Conservation (phyloP, 2,797 vertebrate genomes). For the Pteropus rufus region DNA sequence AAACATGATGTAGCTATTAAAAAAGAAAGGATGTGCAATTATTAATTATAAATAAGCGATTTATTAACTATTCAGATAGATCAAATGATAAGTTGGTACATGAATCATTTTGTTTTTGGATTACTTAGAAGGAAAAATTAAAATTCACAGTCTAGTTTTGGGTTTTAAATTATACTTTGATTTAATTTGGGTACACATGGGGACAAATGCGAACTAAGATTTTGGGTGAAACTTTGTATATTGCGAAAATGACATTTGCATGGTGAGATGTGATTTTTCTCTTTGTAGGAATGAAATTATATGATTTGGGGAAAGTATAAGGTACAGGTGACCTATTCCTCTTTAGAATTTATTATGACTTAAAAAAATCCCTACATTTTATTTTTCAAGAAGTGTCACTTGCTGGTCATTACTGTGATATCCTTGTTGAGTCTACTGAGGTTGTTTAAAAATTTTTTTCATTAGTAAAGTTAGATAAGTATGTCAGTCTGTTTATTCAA, state of each 20-base stretch:
- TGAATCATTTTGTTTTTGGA: conserved; percentile 44
- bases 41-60: conserved; percentile 35
- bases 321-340: conserved; percentile 23
- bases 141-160: conserved; percentile 8
- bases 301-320: neutral
- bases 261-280: conserved; percentile 10
- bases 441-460: neutral
- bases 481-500: conserved; percentile 22
- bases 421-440: neutral
- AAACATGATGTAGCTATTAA: conserved; percentile 19
- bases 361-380: neutral
- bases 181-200: neutral
- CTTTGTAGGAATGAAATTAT: neutral
- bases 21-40: neutral
- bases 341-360: conserved; percentile 22
- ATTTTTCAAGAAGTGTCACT: conserved; percentile 8
- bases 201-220: neutral
- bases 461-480: neutral
- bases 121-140: conserved; percentile 35
- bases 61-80: neutral
- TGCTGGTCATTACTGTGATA: neutral
- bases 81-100: neutral
- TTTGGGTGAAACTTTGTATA: neutral
- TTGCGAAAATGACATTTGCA: neutral
- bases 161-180: conserved; percentile 18